A percentile compares a stretch with the other conserved stretches of the same genome.
Evolutionary conservation across 2,888 invertebrate species (phyloP).

Genomic region (Ariolimax columbianus): DNA sequence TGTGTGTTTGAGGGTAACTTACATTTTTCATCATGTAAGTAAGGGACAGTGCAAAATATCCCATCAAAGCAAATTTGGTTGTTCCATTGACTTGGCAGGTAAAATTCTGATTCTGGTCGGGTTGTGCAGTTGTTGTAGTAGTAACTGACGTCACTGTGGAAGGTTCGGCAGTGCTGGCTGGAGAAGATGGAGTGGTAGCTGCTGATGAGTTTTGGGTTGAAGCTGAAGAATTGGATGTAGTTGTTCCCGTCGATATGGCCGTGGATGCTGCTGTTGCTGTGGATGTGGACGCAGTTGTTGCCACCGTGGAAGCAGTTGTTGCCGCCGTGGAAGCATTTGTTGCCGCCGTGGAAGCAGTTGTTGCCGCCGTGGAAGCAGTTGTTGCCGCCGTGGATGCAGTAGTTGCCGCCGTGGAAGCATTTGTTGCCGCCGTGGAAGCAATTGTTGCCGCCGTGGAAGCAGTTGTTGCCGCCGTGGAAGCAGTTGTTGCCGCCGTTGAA

Average conservation of each 20-base stretch:
- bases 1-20: too few relatives aligned
- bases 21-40: background rate
- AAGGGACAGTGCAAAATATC: background rate
- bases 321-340: background rate
- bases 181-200: background rate
- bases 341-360: conserved; percentile 32
- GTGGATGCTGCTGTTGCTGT: background rate
- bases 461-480: background rate
- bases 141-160: background rate
- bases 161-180: background rate
- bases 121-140: background rate
- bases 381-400: conserved; percentile 14
- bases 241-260: background rate
- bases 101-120: background rate
- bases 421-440: background rate
- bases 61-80: background rate
- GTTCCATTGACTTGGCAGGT: background rate
- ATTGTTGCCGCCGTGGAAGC: background rate
- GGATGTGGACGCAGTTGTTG: background rate
- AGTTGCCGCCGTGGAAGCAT: conserved; percentile 2
- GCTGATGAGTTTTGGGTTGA: background rate
- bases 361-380: background rate
- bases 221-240: background rate
- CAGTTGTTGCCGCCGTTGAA: conserved; percentile 16
- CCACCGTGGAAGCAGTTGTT: conserved; percentile 33